Evolutionary conservation across 2,888 invertebrate species (phyloP).

Genomic region (Amaurobius ferox): DNA sequence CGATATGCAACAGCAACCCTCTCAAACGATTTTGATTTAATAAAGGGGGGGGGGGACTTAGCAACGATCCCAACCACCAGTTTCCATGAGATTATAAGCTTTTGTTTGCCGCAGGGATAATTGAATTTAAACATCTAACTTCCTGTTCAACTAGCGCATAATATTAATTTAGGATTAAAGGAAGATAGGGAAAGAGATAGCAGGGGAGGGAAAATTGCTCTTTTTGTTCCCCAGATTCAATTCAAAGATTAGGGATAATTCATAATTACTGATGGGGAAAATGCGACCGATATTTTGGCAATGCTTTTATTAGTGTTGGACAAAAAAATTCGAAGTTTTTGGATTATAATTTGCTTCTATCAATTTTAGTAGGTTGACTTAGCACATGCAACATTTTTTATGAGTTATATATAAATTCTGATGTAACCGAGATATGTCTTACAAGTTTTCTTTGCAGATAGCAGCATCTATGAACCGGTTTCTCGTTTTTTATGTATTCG

Average conservation of each 20-base stretch:
- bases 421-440: too few species aligned
- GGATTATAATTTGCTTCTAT: too few species aligned
- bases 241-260: neutral
- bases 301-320: too few species aligned
- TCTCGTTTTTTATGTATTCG: too few species aligned
- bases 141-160: neutral
- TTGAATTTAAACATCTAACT: slow-evolving; percentile 60
- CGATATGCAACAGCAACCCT: neutral
- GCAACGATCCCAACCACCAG: neutral
- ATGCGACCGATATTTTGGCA: neutral
- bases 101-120: slow-evolving; percentile 54
- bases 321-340: neutral
- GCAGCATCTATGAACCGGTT: too few species aligned
- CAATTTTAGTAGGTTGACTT: too few species aligned
- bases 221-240: neutral
- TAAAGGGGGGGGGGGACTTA: neutral
- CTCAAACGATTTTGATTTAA: slow-evolving; percentile 1
- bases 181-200: neutral
- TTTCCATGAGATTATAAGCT: slow-evolving; percentile 36
- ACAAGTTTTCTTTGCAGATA: too few species aligned
- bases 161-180: slow-evolving; percentile 27
- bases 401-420: too few species aligned
- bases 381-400: too few species aligned
- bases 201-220: neutral
- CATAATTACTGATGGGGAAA: neutral